Conservation (phyloP, 2,113 vertebrate genomes). For the Syngnathus scovelli region DNA sequence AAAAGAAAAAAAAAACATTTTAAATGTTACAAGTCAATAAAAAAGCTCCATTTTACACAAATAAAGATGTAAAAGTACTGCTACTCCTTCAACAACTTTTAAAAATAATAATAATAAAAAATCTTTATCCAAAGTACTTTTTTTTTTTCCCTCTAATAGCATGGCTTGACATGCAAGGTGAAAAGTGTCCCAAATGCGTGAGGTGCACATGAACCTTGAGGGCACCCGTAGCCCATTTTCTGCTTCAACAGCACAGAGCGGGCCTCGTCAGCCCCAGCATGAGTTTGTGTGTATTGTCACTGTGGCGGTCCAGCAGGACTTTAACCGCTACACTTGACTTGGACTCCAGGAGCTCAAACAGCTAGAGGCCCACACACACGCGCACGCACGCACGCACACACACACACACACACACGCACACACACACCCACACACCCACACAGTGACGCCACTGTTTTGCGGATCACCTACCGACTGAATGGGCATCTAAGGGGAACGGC, state of each 20-base stretch:
- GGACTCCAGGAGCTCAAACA: constrained; percentile 58
- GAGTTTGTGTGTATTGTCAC: background rate
- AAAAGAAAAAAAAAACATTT: background rate
- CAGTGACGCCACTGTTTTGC: too few relatives aligned
- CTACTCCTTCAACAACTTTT: too few relatives aligned
- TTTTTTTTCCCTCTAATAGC: background rate
- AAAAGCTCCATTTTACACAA: background rate
- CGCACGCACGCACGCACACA: constrained; percentile 31
- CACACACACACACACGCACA: constrained; percentile 4
- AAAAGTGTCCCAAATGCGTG: background rate
- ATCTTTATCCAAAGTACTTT: too few relatives aligned
- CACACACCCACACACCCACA: too few relatives aligned
- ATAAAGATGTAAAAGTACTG: background rate
- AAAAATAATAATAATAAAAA: too few relatives aligned
- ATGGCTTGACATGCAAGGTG: background rate
- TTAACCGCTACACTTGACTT: constrained; percentile 60
- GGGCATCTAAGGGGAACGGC: too few relatives aligned
- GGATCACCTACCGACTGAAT: too few relatives aligned
- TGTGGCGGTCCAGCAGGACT: constrained; percentile 56
- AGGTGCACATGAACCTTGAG: background rate
- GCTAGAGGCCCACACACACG: constrained; percentile 42
- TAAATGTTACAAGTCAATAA: background rate
- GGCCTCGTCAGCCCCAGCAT: background rate
- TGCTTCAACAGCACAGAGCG: background rate
- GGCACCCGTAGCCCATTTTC: constrained; percentile 1